These are phyloP conservation scores for Morpho helenor DNA, from an alignment of 2,888 invertebrate genomes.

Conservation along the genomic window DNA sequence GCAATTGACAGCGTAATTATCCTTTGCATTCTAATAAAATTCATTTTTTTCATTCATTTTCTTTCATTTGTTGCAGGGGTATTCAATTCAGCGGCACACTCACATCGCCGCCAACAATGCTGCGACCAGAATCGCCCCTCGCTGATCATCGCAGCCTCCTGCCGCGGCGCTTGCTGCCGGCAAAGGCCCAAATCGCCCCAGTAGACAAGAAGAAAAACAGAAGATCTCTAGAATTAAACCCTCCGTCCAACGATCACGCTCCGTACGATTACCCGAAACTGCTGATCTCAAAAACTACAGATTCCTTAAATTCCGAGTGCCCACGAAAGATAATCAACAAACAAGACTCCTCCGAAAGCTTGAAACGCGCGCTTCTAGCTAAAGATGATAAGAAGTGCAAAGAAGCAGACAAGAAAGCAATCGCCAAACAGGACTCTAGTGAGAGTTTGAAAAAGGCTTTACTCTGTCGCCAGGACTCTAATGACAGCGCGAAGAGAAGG, in stretches of 20 bases:
- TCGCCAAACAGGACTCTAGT: constrained; percentile 63
- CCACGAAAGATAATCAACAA: constrained; percentile 66
- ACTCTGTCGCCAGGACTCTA: constrained; percentile 63
- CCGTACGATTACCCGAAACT: constrained; percentile 70
- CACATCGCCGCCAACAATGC: constrained; percentile 61
- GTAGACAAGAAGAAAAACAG: constrained; percentile 69
- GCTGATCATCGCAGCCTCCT: constrained; percentile 76
- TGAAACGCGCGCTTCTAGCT: constrained; percentile 61
- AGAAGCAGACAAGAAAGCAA: constrained; percentile 55
- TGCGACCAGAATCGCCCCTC: constrained; percentile 76
- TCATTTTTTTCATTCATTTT: no score
- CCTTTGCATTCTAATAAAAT: no score
- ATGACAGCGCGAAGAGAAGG: constrained; percentile 62
- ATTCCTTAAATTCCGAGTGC: constrained; percentile 70
- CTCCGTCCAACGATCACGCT: constrained; percentile 54
- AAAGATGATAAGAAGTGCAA: constrained; percentile 68
- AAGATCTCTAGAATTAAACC: constrained; percentile 71
- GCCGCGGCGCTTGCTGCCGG: constrained; percentile 67
- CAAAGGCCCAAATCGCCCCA: constrained; percentile 69
- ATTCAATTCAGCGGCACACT: constrained; percentile 52
- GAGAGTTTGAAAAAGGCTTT: constrained; percentile 67
- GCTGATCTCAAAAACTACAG: constrained; percentile 72
- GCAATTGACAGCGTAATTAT: no score
- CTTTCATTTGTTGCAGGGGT: constrained; percentile 58
- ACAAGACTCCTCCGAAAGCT: constrained; percentile 68